Evolutionary conservation across 1,140 invertebrate species (phyloP), one percentile per base, ranked within the genome.

Genomic region (Heliconius himera): DNA sequence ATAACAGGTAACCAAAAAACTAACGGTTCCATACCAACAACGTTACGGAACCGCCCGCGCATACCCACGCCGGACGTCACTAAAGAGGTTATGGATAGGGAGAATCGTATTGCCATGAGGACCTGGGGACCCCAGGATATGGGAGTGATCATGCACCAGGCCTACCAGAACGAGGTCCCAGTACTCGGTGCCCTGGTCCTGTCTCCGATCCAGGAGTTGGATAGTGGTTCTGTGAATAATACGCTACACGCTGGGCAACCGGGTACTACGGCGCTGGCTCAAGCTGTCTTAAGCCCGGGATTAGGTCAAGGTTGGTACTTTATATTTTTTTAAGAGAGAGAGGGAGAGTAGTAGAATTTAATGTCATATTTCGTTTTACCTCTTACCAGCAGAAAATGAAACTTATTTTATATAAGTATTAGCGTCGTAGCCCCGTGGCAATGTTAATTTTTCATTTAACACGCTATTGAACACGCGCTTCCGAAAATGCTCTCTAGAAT

Each of bases 51-150:
- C 83, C 95, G 97, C 72, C 97, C 97, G 1, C 95, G 97, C 70
- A 98, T 98, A 77, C 98, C 97, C 38, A 98, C 97, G 3, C 98
- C 98, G 0, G 98, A 98, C 89, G 97, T 97, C 1, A 96, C 97
- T 18, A 98, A 97, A 90, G 97, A 97, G 89, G 95, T 96, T 11
- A 93, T 96, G 51, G 96, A 97, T 82, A 95, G 97, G 82, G 97
- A 97, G 82, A 96, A 96, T 80, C 95, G 96, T 72, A 90, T 97
- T 36, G 88, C 91, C 22, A 92, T 94, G 81, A 93, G 95, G 94
- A 95, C 96, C 83, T 96, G 96, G 49, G 96, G 96, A 83, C 94
- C 95, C 22, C 96, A 97, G 81, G 93, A 95, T 94, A 95, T 96
- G 84, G 96, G 96, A 38, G 95, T 97, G 33, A 95, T 97, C 49